Base-by-base conservation (phyloP, 1,140 invertebrate genomes). In the Drosophila kepulauana region DNA sequence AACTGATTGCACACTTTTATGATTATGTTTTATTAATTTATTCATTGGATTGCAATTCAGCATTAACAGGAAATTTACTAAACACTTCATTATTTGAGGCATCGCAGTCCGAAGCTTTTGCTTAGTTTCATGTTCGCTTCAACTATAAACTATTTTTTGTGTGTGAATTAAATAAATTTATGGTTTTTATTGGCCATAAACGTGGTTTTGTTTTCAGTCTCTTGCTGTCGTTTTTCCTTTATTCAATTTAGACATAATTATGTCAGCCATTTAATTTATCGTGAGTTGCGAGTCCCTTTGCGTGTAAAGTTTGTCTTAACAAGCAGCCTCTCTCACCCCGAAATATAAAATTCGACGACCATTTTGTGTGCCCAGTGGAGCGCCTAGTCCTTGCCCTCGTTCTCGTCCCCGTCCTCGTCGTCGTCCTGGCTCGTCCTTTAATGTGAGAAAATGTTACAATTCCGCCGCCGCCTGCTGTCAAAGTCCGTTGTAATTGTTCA, bases 401-500 rank as follows among this genome's bases (percentile, higher is more conserved):
- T 70, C 49, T 13, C 41, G 78, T 69, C 35, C 20, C 3, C 3
- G 20, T 25, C 3, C 2, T 20, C 20, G 3, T 3, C 20, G 20
- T 43, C n/a, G 78, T 69, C 41, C 35, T 43, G 73, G 15, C 49
- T 75, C 52, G 72, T 75, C 72, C 43, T 72, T 86, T 82, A 75
- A 91, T 91, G 89, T 91, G 89, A 91, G 84, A 91, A 89, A 91
- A 91, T 91, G 74, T 82, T 91, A 79, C 75, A 84, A 80, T 72
- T 78, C 38, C 20, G 20, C 49, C 52, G 64, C 41, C 52, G 64
- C 41, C 67, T 64, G 52, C 70, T 69, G 81, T 75, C 84, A 61
- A 62, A 68, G 75, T 72, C 30, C 70, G 70, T 66, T 71, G 81
- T 89, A 85, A 89, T 89, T 89, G 85, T 75, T 89, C 72, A 85